These are phyloP conservation scores for Zootermopsis nevadensis DNA, from an alignment of 2,888 invertebrate species.

Conservation along the genomic window DNA sequence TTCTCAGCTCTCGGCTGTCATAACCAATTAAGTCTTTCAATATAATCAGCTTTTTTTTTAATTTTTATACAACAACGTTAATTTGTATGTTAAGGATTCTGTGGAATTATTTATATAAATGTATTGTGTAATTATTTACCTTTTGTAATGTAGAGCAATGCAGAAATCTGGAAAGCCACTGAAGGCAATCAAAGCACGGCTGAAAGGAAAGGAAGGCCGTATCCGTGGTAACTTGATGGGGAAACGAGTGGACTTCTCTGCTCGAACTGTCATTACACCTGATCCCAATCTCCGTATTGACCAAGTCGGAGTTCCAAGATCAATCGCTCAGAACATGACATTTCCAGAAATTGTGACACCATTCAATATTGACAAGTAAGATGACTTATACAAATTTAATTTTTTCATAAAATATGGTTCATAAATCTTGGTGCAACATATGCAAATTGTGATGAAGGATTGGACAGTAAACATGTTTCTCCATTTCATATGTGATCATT, in stretches of 20 bases:
- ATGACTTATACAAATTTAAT: conserved; percentile 42
- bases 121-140: no score
- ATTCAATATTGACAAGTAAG: conserved; percentile 94
- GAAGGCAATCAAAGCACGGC: conserved; percentile 95
- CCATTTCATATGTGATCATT: background rate
- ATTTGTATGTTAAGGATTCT: background rate
- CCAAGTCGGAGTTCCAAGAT: conserved; percentile 97
- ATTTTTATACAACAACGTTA: background rate
- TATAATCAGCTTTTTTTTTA: background rate
- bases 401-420: no score
- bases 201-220: conserved; percentile 98
- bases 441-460: no score
- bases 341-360: conserved; percentile 99
- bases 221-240: conserved; percentile 99
- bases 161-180: conserved; percentile 99
- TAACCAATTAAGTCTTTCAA: no score
- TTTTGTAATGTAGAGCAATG: conserved; percentile 77
- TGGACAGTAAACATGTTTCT: no score
- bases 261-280: conserved; percentile 97
- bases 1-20: no score
- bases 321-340: conserved; percentile 98
- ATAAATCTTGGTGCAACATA: no score
- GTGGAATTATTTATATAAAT: no score
- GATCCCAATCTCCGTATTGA: conserved; percentile 95
- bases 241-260: conserved; percentile 99